Conservation (phyloP, 2,113 vertebrate species). For the Mungos mungo region DNA sequence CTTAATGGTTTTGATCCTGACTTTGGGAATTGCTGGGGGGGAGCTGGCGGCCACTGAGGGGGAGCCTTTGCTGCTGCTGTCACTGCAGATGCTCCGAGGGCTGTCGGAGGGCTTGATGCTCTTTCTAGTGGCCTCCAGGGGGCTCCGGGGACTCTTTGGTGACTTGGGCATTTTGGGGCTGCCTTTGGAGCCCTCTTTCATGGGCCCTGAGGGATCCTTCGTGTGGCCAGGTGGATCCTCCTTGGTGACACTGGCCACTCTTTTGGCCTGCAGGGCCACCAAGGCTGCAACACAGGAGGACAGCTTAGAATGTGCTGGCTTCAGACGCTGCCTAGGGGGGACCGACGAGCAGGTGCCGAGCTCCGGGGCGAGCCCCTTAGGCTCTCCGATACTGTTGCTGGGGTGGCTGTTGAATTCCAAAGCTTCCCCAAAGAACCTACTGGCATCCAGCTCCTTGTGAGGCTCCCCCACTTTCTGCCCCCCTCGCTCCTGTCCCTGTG, state of each 20-base stretch:
- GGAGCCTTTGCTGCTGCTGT: conserved; percentile 93
- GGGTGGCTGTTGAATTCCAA: conserved; percentile 82
- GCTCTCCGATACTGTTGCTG: conserved; percentile 80
- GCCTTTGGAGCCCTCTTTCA: conserved; percentile 87
- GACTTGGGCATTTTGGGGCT: conserved; percentile 94
- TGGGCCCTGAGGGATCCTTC: conserved; percentile 84
- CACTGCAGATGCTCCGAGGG: conserved; percentile 94
- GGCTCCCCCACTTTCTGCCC: conserved; percentile 73
- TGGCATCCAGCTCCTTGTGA: conserved; percentile 82
- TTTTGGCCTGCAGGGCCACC: conserved; percentile 93
- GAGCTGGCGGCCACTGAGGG: conserved; percentile 92
- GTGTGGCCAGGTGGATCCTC: conserved; percentile 83
- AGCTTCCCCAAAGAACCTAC: conserved; percentile 79
- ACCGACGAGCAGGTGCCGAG: conserved; percentile 69
- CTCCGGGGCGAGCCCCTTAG: conserved; percentile 80
- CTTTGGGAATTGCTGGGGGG: conserved; percentile 95
- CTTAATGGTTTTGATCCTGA: conserved; percentile 98
- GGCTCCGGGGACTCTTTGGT: conserved; percentile 94
- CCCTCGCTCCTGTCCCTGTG: conserved; percentile 73
- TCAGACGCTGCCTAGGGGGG: conserved; percentile 87
- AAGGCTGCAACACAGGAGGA: conserved; percentile 95
- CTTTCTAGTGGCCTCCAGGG: conserved; percentile 91
- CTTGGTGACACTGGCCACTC: conserved; percentile 85
- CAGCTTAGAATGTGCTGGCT: conserved; percentile 91
- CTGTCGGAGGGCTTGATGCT: conserved; percentile 92